Percentiles rank a stretch among this genome's conserved stretches.
Conservation (phyloP, 2,113 vertebrate species). For the Gadus macrocephalus region DNA sequence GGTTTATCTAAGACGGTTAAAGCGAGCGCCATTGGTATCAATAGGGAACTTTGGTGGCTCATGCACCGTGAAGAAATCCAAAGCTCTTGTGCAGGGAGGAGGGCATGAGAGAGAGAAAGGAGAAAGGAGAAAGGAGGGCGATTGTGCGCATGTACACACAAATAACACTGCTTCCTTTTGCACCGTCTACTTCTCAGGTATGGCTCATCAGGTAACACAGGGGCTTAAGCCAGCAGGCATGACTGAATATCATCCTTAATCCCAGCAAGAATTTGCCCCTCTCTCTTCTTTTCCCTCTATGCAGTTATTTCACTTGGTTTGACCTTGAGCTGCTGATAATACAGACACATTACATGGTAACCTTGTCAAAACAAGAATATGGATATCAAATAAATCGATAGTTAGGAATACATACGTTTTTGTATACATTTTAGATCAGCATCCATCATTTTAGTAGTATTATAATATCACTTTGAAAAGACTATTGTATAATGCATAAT, state of each 20-base stretch:
- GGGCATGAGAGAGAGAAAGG: background rate
- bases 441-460: too few relatives aligned
- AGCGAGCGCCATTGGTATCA: background rate
- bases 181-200: background rate
- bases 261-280: slow-evolving; percentile 29
- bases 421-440: too few relatives aligned
- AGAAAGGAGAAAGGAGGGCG: background rate
- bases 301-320: slow-evolving; percentile 15
- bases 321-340: slow-evolving; percentile 22
- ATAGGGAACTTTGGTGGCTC: background rate
- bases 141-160: background rate
- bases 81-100: background rate
- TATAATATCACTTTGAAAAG: too few relatives aligned
- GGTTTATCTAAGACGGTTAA: too few relatives aligned
- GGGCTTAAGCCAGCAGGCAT: slow-evolving; percentile 35
- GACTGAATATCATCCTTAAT: slow-evolving; percentile 56
- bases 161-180: too few relatives aligned
- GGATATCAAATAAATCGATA: too few relatives aligned
- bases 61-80: background rate
- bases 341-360: background rate
- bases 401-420: too few relatives aligned
- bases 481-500: too few relatives aligned
- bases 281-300: background rate
- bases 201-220: slow-evolving; percentile 16
- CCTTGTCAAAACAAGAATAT: too few relatives aligned